These are phyloP conservation scores for Ctenopoma kingsleyae DNA, from an alignment of 2,797 vertebrate species.

Conservation along the genomic window DNA sequence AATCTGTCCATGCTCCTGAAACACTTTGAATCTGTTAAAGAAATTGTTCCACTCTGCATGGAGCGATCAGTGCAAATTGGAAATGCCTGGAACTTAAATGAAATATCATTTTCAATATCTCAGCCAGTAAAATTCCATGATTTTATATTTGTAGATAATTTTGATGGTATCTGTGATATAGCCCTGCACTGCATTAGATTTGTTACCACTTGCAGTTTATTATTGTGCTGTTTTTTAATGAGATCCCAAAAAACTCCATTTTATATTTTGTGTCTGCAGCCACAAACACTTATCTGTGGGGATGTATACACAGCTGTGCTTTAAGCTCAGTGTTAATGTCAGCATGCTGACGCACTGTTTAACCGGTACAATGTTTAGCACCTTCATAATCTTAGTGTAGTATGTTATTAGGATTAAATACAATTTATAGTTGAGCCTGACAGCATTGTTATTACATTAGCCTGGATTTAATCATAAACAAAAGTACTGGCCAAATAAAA, in stretches of 20 bases:
- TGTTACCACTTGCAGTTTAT: neutral
- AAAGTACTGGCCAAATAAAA: neutral
- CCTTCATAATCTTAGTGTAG: neutral
- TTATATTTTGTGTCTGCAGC: neutral
- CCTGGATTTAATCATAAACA: neutral
- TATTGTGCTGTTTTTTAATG: neutral
- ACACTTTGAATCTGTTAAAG: constrained; percentile 39
- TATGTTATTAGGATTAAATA: neutral
- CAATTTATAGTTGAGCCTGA: neutral
- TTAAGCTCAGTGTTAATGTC: neutral
- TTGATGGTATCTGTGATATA: neutral
- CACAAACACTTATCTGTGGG: neutral
- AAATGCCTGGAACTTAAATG: constrained; percentile 15
- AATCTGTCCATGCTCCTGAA: constrained; percentile 63
- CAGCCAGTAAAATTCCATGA: neutral
- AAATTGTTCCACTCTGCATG: constrained; percentile 19
- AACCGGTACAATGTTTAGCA: neutral
- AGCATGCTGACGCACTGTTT: neutral
- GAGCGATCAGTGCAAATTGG: constrained; percentile 17
- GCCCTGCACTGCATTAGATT: neutral
- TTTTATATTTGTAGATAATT: constrained; percentile 3
- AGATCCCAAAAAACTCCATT: neutral
- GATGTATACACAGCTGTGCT: neutral
- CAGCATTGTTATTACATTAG: neutral
- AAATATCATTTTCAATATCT: constrained; percentile 7